Evolutionary conservation across 2,797 vertebrate species (phyloP).

Genomic region (Poecile montanus): DNA sequence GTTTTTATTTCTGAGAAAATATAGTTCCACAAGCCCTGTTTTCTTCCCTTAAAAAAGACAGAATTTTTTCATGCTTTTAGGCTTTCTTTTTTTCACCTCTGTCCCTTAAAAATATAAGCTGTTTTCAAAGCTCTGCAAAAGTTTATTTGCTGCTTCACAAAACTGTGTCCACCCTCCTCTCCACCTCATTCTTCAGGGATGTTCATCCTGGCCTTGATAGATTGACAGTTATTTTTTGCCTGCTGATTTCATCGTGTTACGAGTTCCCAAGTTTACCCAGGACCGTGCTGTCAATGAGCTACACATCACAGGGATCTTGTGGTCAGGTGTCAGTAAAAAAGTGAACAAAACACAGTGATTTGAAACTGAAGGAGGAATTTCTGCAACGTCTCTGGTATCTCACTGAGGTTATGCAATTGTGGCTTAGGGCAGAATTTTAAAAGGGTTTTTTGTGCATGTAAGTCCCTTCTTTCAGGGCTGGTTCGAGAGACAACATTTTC

Average conservation of each 20-base stretch:
- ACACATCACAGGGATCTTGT: not conserved
- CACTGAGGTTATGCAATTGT: not conserved
- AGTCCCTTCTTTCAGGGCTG: not conserved
- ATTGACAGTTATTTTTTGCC: not conserved
- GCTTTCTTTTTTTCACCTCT: not conserved
- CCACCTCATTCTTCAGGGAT: not conserved
- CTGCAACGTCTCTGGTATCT: not conserved
- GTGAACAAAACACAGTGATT: not conserved
- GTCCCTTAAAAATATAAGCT: not conserved
- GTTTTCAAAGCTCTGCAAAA: not conserved
- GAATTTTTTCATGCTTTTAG: not conserved
- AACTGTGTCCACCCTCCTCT: not conserved
- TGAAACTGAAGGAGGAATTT: not conserved
- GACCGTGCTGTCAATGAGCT: not conserved
- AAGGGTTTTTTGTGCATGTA: not conserved
- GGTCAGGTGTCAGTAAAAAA: not conserved
- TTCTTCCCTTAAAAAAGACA: not conserved
- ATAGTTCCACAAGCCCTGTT: not conserved
- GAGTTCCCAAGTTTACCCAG: not conserved
- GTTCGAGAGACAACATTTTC: not conserved
- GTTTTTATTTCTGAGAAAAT: not conserved
- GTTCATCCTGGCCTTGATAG: not conserved
- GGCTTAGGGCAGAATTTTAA: not conserved
- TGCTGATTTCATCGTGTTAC: not conserved
- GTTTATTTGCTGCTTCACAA: not conserved